Evolutionary conservation across 2,797 vertebrate species (phyloP).

Genomic region (Argentina silus): DNA sequence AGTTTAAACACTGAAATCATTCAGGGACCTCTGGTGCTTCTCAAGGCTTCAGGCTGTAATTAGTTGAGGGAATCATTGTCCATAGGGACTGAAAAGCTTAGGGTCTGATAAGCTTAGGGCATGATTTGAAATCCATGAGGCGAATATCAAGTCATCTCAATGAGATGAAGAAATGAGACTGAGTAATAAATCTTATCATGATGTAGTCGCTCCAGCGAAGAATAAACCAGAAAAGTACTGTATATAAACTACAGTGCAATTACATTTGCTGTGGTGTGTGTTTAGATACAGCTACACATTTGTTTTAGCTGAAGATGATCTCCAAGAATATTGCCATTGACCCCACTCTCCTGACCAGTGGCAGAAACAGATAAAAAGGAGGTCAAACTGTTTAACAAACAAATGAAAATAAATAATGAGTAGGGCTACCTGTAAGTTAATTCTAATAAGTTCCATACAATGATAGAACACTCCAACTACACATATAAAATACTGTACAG

Average conservation of each 20-base stretch:
- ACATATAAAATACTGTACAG: too few relatives aligned
- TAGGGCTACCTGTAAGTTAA: too few relatives aligned
- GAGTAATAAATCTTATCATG: slow-evolving; percentile 37
- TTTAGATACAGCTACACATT: too few relatives aligned
- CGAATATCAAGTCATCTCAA: slow-evolving; percentile 38
- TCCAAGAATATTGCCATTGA: too few relatives aligned
- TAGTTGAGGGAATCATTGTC: slow-evolving; percentile 40
- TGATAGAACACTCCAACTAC: too few relatives aligned
- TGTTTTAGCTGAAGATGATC: too few relatives aligned
- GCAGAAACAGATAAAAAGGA: too few relatives aligned
- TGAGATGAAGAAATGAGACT: slow-evolving; percentile 33
- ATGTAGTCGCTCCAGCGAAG: background rate
- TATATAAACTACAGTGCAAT: background rate
- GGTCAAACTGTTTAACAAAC: too few relatives aligned
- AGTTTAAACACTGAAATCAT: slow-evolving; percentile 44
- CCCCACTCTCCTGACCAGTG: too few relatives aligned
- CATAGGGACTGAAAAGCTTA: slow-evolving; percentile 10
- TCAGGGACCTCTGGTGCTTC: slow-evolving; percentile 15
- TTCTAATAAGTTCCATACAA: too few relatives aligned
- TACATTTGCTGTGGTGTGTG: too few relatives aligned
- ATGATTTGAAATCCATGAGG: slow-evolving; percentile 33
- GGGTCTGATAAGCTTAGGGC: slow-evolving; percentile 12
- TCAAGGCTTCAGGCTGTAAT: slow-evolving; percentile 47
- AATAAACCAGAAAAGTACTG: background rate
- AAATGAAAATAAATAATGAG: too few relatives aligned